Evolutionary conservation across 2,797 vertebrate species (phyloP).

Genomic region (Scomberomorus guttatus): DNA sequence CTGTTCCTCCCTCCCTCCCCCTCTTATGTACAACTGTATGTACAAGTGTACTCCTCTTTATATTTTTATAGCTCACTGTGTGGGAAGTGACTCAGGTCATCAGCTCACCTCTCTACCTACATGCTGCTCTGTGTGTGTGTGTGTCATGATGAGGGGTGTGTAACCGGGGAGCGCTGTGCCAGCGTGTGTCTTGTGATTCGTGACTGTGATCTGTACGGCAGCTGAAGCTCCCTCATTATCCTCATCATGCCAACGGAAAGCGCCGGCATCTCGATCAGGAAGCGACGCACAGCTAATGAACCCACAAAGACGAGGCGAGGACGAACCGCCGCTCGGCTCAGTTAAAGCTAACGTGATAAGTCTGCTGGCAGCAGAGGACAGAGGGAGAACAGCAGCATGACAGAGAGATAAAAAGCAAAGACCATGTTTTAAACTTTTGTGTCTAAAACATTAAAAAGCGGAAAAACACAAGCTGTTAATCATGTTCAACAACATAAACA

Average conservation of each 20-base stretch:
- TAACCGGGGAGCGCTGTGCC: too few species aligned
- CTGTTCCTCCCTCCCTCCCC: background rate
- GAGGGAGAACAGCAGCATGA: too few species aligned
- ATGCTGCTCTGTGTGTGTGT: slow-evolving; percentile 10
- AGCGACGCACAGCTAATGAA: slow-evolving; percentile 4
- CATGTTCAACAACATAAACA: too few species aligned
- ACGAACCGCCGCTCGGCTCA: background rate
- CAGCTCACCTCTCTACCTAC: slow-evolving; percentile 31
- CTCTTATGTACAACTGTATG: background rate
- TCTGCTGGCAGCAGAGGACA: background rate
- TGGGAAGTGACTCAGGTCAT: slow-evolving; percentile 32
- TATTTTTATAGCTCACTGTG: slow-evolving; percentile 36
- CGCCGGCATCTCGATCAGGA: background rate
- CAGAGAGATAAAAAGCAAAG: slow-evolving; percentile 21
- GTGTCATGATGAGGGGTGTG: background rate
- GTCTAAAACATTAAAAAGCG: slow-evolving; percentile 28
- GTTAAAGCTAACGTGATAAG: background rate
- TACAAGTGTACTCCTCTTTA: slow-evolving; percentile 1
- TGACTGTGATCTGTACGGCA: background rate
- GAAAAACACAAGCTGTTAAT: slow-evolving; percentile 38
- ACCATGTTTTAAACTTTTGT: slow-evolving; percentile 31
- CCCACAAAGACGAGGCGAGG: background rate
- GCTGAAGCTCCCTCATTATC: slow-evolving; percentile 13
- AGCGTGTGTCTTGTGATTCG: slow-evolving; percentile 11
- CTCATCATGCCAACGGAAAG: background rate